These are phyloP conservation scores for mouse (Mus musculus) DNA, from an alignment of 2,113 vertebrate species.

Conservation along the genomic window GRCm39 chr8:104542501-104543000, in stretches of 20 bases:
- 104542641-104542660: fast-evolving
- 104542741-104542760: fast-evolving
- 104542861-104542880: constrained; percentile 46
- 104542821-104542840: constrained; percentile 28
- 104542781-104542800: background rate
- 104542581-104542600: background rate
- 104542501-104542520: fast-evolving
- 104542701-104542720: background rate
- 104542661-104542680: background rate
- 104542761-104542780: background rate
- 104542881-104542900: background rate
- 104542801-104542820: constrained; percentile 13
- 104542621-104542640: background rate
- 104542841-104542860: constrained; percentile 53
- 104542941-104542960: background rate
- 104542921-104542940: background rate
- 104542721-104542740: background rate
- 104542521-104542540: background rate
- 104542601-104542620: background rate
- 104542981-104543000: background rate
- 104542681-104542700: fast-evolving
- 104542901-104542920: background rate
- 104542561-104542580: background rate
- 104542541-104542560: background rate
- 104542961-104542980: background rate